Conservation (phyloP, 2,113 vertebrate genomes). For the Callaeas wilsoni region DNA sequence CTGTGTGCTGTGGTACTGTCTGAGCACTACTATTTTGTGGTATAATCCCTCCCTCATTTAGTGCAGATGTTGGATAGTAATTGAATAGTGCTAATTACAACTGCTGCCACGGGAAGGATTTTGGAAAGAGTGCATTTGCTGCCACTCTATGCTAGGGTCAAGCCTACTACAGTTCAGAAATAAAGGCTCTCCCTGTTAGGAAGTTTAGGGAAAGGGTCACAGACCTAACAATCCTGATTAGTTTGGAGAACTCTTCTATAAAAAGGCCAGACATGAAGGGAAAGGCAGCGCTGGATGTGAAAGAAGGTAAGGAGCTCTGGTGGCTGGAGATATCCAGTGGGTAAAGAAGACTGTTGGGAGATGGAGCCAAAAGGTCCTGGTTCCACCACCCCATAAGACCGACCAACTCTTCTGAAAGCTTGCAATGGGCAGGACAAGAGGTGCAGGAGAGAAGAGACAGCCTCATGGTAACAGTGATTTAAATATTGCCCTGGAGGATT, state of each 20-base stretch:
- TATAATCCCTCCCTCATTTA: not conserved
- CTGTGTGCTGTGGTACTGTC: not conserved
- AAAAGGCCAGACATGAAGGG: not conserved
- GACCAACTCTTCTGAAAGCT: not conserved
- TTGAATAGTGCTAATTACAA: not conserved
- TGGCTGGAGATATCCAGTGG: not conserved
- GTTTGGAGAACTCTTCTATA: not conserved
- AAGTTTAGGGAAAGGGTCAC: not conserved
- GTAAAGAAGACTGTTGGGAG: not conserved
- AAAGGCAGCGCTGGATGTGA: rapidly evolving
- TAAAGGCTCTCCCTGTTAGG: not conserved
- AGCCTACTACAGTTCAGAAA: not conserved
- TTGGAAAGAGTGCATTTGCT: not conserved
- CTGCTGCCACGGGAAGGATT: not conserved
- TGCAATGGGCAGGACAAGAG: not conserved
- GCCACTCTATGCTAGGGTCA: not conserved
- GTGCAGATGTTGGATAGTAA: not conserved
- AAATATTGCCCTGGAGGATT: not conserved
- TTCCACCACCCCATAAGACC: not conserved
- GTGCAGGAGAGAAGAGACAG: not conserved
- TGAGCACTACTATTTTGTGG: not conserved
- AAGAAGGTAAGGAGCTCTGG: not conserved
- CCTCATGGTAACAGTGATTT: not conserved
- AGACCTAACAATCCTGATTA: not conserved
- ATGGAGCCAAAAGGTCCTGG: not conserved